Percentiles rank a stretch among this genome's conserved stretches.
phyloP scores from a whole-genome alignment of 2,888 invertebrate species.

The Tachina fera region DNA sequence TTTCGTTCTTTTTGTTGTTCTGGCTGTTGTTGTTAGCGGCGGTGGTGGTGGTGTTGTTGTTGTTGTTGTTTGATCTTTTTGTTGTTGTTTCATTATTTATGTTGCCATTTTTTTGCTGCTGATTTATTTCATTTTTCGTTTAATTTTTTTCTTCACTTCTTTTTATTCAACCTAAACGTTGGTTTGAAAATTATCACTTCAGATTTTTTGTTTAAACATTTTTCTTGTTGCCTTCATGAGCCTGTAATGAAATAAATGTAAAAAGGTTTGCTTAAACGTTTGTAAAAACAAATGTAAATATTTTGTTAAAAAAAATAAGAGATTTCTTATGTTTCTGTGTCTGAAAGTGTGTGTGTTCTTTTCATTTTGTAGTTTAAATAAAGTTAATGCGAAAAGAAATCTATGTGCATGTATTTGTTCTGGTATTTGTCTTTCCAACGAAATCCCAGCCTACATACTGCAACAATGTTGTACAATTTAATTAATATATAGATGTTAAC shows the following conservation, averaged over 20 bases:
- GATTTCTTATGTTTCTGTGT: conserved; percentile 52
- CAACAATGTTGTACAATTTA: background rate
- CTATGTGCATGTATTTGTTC: background rate
- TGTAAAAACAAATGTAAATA: conserved; percentile 64
- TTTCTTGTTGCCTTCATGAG: conserved; percentile 38
- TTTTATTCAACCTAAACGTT: conserved; percentile 27
- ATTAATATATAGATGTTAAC: background rate
- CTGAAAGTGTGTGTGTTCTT: conserved; percentile 24
- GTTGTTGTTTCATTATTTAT: conserved; percentile 64
- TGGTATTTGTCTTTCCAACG: background rate
- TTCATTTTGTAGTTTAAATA: conserved; percentile 31
- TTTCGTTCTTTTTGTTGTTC: conserved; percentile 18
- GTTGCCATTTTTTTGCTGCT: conserved; percentile 65
- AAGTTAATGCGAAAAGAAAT: background rate
- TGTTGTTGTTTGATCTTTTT: conserved; percentile 23
- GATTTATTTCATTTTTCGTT: conserved; percentile 37
- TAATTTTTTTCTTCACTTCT: conserved; percentile 29
- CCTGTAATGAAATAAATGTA: conserved; percentile 53
- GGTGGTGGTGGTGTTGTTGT: background rate
- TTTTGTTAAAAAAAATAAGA: conserved; percentile 24
- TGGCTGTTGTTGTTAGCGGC: conserved; percentile 28
- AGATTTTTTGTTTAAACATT: conserved; percentile 40
- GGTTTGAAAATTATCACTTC: conserved; percentile 58
- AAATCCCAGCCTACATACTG: background rate
- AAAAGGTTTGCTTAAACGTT: conserved; percentile 58